Evolutionary conservation across 2,113 vertebrate species (phyloP).

Genomic region (Merops nubicus): DNA sequence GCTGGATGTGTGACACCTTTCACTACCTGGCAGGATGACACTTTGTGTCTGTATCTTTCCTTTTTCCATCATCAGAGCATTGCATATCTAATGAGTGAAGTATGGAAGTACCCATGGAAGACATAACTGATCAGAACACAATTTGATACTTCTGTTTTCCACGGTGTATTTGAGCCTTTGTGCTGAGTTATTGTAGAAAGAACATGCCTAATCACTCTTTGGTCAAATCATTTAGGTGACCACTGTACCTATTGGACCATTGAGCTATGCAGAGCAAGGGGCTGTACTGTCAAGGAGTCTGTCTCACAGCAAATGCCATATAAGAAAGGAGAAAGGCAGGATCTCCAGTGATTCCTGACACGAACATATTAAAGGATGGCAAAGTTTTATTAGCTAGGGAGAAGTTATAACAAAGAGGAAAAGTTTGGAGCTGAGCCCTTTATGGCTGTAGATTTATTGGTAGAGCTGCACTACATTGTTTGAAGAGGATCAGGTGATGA

Average conservation of each 20-base stretch:
- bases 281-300: neutral
- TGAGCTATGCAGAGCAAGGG: neutral
- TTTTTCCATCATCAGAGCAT: neutral
- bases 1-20: neutral
- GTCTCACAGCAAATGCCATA: neutral
- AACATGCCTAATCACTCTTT: neutral
- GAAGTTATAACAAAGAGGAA: neutral
- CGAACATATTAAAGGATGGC: neutral
- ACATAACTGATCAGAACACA: neutral
- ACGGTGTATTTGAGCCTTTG: neutral
- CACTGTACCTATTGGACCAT: neutral
- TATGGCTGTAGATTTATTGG: neutral
- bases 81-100: neutral
- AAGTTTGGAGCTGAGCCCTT: neutral
- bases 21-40: neutral
- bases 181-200: neutral
- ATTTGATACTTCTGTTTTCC: neutral
- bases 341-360: neutral
- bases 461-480: neutral
- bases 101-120: neutral
- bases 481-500: neutral
- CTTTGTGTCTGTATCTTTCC: neutral
- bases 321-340: neutral
- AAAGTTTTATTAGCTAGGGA: neutral
- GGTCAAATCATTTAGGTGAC: neutral